These are phyloP conservation scores for Mesorhabditis spiculigera DNA, from an alignment of 2,888 invertebrate species.

Conservation along the genomic window DNA sequence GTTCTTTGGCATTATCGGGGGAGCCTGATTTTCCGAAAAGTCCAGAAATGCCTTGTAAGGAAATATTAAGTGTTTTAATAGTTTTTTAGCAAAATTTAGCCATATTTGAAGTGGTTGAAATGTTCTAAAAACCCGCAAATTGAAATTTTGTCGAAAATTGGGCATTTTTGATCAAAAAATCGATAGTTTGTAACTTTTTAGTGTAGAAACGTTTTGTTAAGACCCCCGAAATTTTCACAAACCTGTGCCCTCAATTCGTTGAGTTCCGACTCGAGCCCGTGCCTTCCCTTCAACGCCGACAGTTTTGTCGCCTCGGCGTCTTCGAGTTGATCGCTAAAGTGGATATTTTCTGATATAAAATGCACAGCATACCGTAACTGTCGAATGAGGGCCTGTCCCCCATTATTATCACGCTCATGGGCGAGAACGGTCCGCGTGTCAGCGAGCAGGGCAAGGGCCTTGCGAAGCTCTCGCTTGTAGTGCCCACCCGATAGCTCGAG, in stretches of 20 bases:
- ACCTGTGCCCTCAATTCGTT: slow-evolving; percentile 77
- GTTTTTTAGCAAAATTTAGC: no score
- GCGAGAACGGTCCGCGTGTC: slow-evolving; percentile 41
- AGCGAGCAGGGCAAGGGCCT: slow-evolving; percentile 33
- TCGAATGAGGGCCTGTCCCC: slow-evolving; percentile 28
- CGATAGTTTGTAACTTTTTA: no score
- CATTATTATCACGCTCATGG: slow-evolving; percentile 33
- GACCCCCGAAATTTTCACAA: background rate
- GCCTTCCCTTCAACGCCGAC: slow-evolving; percentile 80
- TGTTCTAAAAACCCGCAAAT: no score
- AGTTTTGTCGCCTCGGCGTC: slow-evolving; percentile 82
- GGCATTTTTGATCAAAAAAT: no score
- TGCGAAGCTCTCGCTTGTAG: slow-evolving; percentile 34
- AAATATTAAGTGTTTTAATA: no score
- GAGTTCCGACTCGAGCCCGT: slow-evolving; percentile 81
- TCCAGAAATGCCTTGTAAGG: background rate
- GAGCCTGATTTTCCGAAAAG: background rate
- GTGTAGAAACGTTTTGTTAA: no score
- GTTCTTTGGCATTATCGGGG: background rate
- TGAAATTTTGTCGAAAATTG: no score
- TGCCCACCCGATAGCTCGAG: slow-evolving; percentile 21
- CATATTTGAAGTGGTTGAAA: no score
- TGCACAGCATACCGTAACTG: slow-evolving; percentile 25
- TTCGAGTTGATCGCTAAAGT: slow-evolving; percentile 69
- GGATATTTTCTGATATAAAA: background rate